phyloP scores from a whole-genome alignment of 2,113 vertebrate species.

The Plotosus lineatus region DNA sequence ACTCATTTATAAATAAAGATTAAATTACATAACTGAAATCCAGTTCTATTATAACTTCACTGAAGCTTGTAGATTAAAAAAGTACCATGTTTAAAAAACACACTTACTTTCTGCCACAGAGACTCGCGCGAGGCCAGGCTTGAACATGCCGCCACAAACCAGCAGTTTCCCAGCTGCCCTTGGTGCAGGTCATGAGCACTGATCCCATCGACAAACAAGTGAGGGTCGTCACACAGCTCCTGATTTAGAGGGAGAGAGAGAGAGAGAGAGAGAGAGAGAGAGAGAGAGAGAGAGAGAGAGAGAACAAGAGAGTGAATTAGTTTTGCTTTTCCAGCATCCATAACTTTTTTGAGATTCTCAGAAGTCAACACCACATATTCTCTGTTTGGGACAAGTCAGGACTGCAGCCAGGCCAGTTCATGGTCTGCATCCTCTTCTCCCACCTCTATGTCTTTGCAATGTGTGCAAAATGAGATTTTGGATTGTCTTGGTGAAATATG shows the following conservation, averaged over 20 bases:
- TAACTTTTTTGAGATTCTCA: no score
- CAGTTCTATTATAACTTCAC: background rate
- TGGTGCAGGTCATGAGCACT: slow-evolving; percentile 74
- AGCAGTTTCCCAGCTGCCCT: slow-evolving; percentile 74
- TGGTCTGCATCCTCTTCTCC: no score
- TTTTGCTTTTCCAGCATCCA: no score
- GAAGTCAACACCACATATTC: no score
- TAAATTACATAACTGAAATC: background rate
- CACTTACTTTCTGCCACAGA: slow-evolving; percentile 71
- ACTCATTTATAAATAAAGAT: background rate
- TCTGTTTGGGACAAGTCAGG: no score
- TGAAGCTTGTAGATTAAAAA: background rate
- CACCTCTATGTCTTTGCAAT: no score
- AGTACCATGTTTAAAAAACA: background rate
- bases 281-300: slow-evolving; percentile 4
- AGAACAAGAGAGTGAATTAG: slow-evolving; percentile 23
- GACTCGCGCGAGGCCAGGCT: slow-evolving; percentile 68
- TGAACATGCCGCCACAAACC: slow-evolving; percentile 74
- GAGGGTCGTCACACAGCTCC: slow-evolving; percentile 68
- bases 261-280: slow-evolving; percentile 7
- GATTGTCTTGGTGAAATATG: no score
- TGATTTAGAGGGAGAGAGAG: slow-evolving; percentile 45
- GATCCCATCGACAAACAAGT: slow-evolving; percentile 70
- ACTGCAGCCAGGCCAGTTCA: no score
- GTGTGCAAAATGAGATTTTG: no score